phyloP scores from a whole-genome alignment of 2,888 invertebrate genomes.

The Chrysolina americana region DNA sequence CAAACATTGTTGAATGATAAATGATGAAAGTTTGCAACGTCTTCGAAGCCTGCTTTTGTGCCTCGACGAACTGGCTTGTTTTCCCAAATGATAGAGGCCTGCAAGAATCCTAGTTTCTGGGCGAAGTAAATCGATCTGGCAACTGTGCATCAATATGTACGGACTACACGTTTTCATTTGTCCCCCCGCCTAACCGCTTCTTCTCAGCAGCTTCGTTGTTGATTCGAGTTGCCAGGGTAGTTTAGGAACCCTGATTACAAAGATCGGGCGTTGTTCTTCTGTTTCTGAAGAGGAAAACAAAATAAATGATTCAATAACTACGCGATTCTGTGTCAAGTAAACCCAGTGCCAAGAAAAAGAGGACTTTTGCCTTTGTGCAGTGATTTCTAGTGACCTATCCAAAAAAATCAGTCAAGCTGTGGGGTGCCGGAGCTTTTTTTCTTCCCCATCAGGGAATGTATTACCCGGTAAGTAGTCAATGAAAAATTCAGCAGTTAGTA shows the following conservation, averaged over 20 bases:
- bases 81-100: too few species aligned
- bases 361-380: slow-evolving; percentile 58
- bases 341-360: slow-evolving; percentile 41
- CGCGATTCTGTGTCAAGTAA: slow-evolving; percentile 37
- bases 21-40: too few species aligned
- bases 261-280: slow-evolving; percentile 63
- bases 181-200: slow-evolving; percentile 58
- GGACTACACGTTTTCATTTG: slow-evolving; percentile 55
- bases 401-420: slow-evolving; percentile 89
- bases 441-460: slow-evolving; percentile 97
- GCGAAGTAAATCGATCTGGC: slow-evolving; percentile 15
- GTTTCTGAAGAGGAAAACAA: slow-evolving; percentile 34
- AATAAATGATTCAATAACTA: slow-evolving; percentile 46
- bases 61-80: too few species aligned
- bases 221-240: slow-evolving; percentile 60
- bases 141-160: slow-evolving; percentile 42
- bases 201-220: slow-evolving; percentile 42
- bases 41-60: too few species aligned
- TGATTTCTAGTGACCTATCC: slow-evolving; percentile 68
- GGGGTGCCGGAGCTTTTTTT: slow-evolving; percentile 96
- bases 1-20: too few species aligned
- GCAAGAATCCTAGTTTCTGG: not conserved
- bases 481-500: not conserved
- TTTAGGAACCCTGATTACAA: slow-evolving; percentile 60
- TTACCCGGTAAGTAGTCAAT: slow-evolving; percentile 87